A percentile compares a stretch with the other conserved stretches of the same genome.
These are phyloP conservation scores for Pipistrellus kuhlii DNA, from an alignment of 2,797 vertebrate genomes.

Conservation along the genomic window DNA sequence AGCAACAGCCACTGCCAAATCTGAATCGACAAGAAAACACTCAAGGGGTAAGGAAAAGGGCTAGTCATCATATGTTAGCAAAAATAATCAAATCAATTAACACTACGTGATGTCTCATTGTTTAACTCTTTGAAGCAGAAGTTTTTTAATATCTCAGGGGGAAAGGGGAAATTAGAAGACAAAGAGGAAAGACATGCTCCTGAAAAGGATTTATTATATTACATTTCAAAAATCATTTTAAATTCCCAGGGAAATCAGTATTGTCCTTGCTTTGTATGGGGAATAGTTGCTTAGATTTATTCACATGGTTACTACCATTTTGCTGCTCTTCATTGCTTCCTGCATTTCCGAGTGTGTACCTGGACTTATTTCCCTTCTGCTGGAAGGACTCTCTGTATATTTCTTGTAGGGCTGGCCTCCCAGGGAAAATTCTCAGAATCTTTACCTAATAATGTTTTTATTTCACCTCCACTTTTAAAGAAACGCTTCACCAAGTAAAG, in stretches of 20 bases:
- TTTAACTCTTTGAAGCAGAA: neutral
- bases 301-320: neutral
- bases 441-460: neutral
- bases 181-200: neutral
- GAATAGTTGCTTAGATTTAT: neutral
- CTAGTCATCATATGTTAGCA: neutral
- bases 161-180: neutral
- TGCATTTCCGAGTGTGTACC: neutral
- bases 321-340: neutral
- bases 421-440: neutral
- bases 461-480: neutral
- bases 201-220: neutral
- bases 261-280: neutral
- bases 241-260: neutral
- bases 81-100: neutral
- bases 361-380: neutral
- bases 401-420: neutral
- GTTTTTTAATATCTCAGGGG: neutral
- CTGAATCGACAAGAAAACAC: neutral
- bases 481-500: neutral
- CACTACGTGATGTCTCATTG: neutral
- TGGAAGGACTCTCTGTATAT: neutral
- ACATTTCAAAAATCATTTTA: neutral
- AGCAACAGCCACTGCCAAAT: neutral
- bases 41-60: neutral